These are phyloP conservation scores for Frankliniella intonsa DNA, from an alignment of 2,888 invertebrate genomes.

Conservation along the genomic window DNA sequence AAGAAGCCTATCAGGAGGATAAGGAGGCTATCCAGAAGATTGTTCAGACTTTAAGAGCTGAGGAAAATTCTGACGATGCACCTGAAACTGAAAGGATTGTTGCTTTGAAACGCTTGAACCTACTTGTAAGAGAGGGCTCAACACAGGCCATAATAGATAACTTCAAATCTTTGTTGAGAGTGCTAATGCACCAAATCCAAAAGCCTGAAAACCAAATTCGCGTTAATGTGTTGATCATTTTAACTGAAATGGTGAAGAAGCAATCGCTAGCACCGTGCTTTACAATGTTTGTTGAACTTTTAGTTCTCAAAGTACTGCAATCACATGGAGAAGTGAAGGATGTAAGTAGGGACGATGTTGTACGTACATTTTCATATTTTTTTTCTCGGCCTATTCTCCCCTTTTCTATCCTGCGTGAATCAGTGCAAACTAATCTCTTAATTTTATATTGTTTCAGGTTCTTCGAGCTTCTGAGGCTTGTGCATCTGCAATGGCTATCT, in stretches of 20 bases:
- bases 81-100: constrained; percentile 37
- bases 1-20: constrained; percentile 37
- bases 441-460: constrained; percentile 51
- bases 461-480: constrained; percentile 82
- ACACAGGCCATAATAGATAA: constrained; percentile 51
- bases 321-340: constrained; percentile 72
- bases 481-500: constrained; percentile 67
- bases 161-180: constrained; percentile 44
- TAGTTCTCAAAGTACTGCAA: constrained; percentile 81
- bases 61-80: constrained; percentile 35
- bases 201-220: constrained; percentile 42
- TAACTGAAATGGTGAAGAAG: constrained; percentile 79
- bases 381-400: background rate
- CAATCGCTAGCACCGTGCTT: constrained; percentile 72
- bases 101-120: constrained; percentile 36
- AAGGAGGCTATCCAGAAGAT: constrained; percentile 39
- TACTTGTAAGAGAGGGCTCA: constrained; percentile 46
- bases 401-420: no score
- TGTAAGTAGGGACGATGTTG: constrained; percentile 42
- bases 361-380: constrained; percentile 12
- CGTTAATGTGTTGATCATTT: constrained; percentile 51
- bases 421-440: no score
- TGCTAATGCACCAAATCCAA: constrained; percentile 13
- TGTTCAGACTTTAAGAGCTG: constrained; percentile 38
- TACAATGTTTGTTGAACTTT: constrained; percentile 84